Evolutionary conservation across 2,888 invertebrate genomes (phyloP).

Genomic region (Arge pagana): DNA sequence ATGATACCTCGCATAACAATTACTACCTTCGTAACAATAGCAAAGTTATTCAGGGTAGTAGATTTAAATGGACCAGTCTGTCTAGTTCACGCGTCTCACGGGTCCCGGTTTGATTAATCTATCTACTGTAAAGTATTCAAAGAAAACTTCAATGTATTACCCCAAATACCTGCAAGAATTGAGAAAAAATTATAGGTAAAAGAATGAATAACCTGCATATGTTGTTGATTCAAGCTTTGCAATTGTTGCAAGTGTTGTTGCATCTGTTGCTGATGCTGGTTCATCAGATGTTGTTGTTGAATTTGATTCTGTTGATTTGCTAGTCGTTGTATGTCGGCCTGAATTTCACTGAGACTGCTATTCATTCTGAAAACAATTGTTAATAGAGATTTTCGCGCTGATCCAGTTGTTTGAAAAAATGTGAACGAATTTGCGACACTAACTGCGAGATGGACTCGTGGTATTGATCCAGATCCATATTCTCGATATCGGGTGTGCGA

Average conservation of each 20-base stretch:
- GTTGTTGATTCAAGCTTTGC: constrained; percentile 57
- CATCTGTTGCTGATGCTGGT: constrained; percentile 63
- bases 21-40: no score
- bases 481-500: constrained; percentile 77
- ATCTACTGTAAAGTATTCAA: no score
- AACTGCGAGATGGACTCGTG: constrained; percentile 82
- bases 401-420: no score
- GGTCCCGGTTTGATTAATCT: no score
- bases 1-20: no score
- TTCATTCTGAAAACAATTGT: constrained; percentile 74
- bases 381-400: neutral
- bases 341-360: constrained; percentile 90
- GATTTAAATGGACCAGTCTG: no score
- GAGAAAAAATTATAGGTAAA: neutral
- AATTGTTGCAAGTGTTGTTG: constrained; percentile 65
- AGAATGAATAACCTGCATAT: constrained; percentile 44
- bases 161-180: constrained; percentile 38
- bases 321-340: constrained; percentile 89
- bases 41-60: no score
- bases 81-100: no score
- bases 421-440: constrained; percentile 51
- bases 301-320: constrained; percentile 82
- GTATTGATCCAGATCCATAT: constrained; percentile 80
- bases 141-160: no score
- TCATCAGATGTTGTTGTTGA: constrained; percentile 67